Evolutionary conservation across 2,888 invertebrate genomes (phyloP), one percentile per base, ranked within the genome.

Genomic region (Petrophora chlorosata): DNA sequence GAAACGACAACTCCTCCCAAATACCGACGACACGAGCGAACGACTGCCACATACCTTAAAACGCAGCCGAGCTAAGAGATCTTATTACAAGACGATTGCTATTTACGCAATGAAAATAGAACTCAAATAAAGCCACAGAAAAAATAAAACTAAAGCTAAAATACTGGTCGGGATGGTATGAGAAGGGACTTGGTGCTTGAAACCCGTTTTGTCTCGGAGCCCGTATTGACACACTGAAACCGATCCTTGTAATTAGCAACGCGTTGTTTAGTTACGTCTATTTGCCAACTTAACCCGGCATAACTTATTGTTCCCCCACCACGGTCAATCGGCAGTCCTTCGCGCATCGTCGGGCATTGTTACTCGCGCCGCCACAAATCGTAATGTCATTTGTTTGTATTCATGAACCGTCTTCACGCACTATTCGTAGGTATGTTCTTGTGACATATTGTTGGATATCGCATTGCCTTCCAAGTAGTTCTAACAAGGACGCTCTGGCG

Each of bases 361-460:
- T 65, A 61, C 58, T 59, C 65, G 65, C 67, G 56, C 65, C 62
- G 71, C 65, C 70, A 68, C 73, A 79, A 80, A 82, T 82, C 83
- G 76, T 77, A 82, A 82, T 84, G 72, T 55, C 64, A 71, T 74
- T 80, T 78, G 76, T 88, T 85, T 77, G 74, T 87, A 87, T 88
- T 85, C 88, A 84, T 70, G 70, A 69, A 57, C 63, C 79, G 78
- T 80, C 63, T 70, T 61, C 69, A 72, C 72, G 70, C 70, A 72
- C 38, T 43, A 43, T 48, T 66, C 69, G 71, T 76, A 71, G 64
- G 66, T 73, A 74, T 73, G 67, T 61, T 73, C 72, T 75, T 77
- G 75, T 78, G 75, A 80, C 77, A 79, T 73, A 73, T 75, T 70
- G 73, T 73, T 56, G 61, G 65, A 71, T 66, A 77, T 69, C 69